A percentile compares a stretch with the other conserved stretches of the same genome.
Conservation (phyloP, 2,797 vertebrate species). For the Rhinoraja longicauda region DNA sequence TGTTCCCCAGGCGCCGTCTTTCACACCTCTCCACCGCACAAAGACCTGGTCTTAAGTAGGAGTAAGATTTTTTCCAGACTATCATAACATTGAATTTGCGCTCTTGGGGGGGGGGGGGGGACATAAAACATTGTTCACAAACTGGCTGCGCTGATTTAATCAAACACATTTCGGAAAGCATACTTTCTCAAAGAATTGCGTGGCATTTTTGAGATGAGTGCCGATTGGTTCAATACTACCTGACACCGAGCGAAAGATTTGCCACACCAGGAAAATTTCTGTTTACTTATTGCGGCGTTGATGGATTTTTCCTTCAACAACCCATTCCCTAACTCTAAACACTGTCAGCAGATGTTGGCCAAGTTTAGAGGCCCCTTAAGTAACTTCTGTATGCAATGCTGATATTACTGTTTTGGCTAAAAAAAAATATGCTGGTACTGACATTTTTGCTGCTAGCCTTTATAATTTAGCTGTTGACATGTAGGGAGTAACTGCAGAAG, state of each 20-base stretch:
- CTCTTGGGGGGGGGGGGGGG: background rate
- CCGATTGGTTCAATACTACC: no score
- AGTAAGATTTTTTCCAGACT: no score
- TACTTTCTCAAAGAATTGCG: background rate
- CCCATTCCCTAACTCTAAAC: background rate
- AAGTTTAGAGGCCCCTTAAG: no score
- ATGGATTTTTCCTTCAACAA: background rate
- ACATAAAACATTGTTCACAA: background rate
- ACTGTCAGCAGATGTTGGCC: background rate
- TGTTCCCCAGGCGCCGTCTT: background rate
- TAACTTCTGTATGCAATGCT: no score
- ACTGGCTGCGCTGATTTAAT: background rate
- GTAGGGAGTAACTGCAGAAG: background rate
- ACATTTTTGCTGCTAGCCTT: background rate
- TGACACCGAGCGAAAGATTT: no score
- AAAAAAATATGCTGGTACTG: background rate
- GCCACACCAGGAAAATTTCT: no score
- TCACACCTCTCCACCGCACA: no score
- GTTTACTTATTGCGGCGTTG: no score
- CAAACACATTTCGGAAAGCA: background rate
- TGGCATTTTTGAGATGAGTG: no score
- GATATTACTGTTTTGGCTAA: background rate
- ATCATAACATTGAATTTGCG: background rate
- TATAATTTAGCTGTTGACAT: background rate
- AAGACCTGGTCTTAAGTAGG: no score